phyloP scores from a whole-genome alignment of 1,140 invertebrate species.

The Drosophila busckii region DNA sequence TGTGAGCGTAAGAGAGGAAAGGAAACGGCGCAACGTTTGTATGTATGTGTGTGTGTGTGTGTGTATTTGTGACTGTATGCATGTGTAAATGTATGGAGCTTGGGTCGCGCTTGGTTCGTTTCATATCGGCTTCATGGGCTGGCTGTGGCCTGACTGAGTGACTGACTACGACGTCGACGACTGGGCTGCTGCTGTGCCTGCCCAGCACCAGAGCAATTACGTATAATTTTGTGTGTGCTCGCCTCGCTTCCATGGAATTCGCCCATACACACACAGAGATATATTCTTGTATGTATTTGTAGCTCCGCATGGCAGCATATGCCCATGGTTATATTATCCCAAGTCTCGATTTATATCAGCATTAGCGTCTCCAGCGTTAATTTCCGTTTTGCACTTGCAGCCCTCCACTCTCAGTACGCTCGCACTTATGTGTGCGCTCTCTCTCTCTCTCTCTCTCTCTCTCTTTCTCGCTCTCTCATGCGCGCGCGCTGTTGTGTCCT shows the following conservation, averaged over 20 bases:
- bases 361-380: background rate
- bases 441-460: background rate
- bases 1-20: conserved; percentile 2
- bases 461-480: conserved; percentile 1
- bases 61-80: background rate
- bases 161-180: background rate
- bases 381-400: too few relatives aligned
- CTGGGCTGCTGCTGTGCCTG: conserved; percentile 26
- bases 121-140: conserved; percentile 18
- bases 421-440: background rate
- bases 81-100: conserved; percentile 19
- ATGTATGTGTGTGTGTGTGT: background rate
- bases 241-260: conserved; percentile 36
- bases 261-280: too few relatives aligned
- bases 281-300: conserved; percentile 7
- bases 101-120: conserved; percentile 42
- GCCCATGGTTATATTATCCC: conserved; percentile 1
- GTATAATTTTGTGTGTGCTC: conserved; percentile 39
- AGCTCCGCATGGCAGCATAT: background rate
- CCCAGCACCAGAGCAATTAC: conserved; percentile 43
- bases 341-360: conserved; percentile 27
- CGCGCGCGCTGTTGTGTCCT: conserved; percentile 39
- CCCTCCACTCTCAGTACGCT: conserved; percentile 2
- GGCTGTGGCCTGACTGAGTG: too few relatives aligned
- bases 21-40: conserved; percentile 5